Percentiles rank a stretch among this genome's conserved stretches.
Conservation (phyloP, 2,113 vertebrate genomes). For the Prionailurus viverrinus region DNA sequence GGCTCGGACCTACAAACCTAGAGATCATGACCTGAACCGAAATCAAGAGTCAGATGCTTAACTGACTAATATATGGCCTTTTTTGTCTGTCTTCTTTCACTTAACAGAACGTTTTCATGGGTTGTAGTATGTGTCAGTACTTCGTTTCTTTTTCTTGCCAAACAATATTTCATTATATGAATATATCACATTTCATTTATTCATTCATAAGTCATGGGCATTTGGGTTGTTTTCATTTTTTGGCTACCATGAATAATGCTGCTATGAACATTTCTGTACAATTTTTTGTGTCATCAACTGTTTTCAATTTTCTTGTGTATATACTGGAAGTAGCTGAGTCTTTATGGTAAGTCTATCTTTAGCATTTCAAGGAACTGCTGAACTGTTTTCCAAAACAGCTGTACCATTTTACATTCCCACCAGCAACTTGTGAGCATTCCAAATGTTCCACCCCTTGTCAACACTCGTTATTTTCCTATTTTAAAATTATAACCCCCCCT, state of each 20-base stretch:
- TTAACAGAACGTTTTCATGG: not conserved
- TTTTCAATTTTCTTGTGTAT: not conserved
- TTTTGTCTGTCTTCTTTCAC: not conserved
- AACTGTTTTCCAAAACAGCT: not conserved
- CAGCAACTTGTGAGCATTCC: not conserved
- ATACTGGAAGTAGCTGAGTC: not conserved
- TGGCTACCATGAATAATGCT: not conserved
- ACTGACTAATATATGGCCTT: not conserved
- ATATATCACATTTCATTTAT: not conserved
- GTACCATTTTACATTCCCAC: not conserved
- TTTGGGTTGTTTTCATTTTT: not conserved
- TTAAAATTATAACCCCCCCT: not conserved
- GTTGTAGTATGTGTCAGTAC: not conserved
- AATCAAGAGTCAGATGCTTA: too few relatives aligned
- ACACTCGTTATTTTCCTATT: not conserved
- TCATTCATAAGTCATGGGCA: not conserved
- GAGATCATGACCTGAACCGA: too few relatives aligned
- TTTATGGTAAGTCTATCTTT: not conserved
- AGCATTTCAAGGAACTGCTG: not conserved
- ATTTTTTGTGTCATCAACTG: not conserved
- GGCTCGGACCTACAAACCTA: too few relatives aligned
- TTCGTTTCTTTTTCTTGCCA: not conserved
- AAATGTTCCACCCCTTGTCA: not conserved
- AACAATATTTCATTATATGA: not conserved
- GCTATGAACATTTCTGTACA: not conserved